Conservation (phyloP, 2,113 vertebrate genomes). For the Microcebus lehilahytsara region DNA sequence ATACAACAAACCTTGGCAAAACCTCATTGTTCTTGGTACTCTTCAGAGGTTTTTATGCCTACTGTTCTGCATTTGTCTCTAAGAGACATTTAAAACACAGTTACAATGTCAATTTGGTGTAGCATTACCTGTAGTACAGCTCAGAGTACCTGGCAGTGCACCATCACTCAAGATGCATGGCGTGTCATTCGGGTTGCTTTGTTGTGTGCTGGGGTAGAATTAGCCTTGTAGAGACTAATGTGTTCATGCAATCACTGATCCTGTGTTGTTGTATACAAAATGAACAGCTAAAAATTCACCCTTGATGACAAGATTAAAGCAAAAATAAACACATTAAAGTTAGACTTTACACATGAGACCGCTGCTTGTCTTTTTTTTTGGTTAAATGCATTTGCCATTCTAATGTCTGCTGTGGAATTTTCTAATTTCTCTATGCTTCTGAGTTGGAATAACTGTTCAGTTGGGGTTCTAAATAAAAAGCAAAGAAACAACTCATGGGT, state of each 20-base stretch:
- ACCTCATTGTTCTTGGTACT: background rate
- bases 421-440: background rate
- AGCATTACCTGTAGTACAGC: constrained; percentile 56
- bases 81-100: constrained; percentile 79
- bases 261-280: constrained; percentile 89
- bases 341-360: constrained; percentile 64
- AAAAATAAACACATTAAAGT: constrained; percentile 82
- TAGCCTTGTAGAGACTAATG: constrained; percentile 73
- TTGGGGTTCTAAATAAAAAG: background rate
- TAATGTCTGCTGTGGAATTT: background rate
- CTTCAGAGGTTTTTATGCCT: constrained; percentile 56
- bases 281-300: constrained; percentile 82
- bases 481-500: background rate
- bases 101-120: constrained; percentile 80
- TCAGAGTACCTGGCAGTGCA: constrained; percentile 56
- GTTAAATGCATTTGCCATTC: background rate
- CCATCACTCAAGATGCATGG: constrained; percentile 79
- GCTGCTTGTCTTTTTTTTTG: constrained; percentile 27
- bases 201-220: constrained; percentile 71
- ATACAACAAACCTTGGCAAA: constrained; percentile 21
- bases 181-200: constrained; percentile 6
- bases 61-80: constrained; percentile 78
- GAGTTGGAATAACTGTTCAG: background rate
- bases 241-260: constrained; percentile 82
- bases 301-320: constrained; percentile 75